These are phyloP conservation scores for Gastracanthus pulcherrimus DNA, from an alignment of 2,888 invertebrate genomes.

Conservation along the genomic window DNA sequence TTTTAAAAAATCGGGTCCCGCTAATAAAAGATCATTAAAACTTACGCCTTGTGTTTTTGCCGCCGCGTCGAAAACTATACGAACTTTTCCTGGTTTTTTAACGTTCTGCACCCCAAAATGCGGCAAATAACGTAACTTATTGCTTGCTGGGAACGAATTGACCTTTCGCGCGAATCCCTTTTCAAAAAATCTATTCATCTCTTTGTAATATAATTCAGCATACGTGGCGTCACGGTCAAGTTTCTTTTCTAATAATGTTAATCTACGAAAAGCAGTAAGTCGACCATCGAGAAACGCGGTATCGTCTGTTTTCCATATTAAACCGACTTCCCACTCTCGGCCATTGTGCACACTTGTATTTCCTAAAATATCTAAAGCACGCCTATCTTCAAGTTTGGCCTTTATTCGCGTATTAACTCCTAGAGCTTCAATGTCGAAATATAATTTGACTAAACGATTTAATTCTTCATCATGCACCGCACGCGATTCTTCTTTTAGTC, in stretches of 20 bases:
- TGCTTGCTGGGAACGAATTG: too few species aligned
- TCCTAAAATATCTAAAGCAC: too few species aligned
- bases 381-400: too few species aligned
- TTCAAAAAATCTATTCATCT: conserved; percentile 18
- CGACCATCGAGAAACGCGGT: neutral
- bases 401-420: too few species aligned
- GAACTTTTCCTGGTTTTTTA: neutral
- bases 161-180: neutral
- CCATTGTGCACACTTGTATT: too few species aligned
- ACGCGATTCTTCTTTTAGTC: too few species aligned
- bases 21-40: conserved; percentile 11
- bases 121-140: neutral
- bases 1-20: too few species aligned
- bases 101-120: neutral
- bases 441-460: too few species aligned
- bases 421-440: too few species aligned
- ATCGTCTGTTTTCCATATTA: neutral
- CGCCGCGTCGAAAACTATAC: conserved; percentile 10
- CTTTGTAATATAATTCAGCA: neutral
- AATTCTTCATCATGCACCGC: too few species aligned
- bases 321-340: too few species aligned
- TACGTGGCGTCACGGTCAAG: neutral
- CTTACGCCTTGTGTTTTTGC: neutral
- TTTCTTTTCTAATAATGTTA: neutral
- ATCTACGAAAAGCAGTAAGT: neutral